Conservation (phyloP, 2,797 vertebrate species). For the Sphenopsis melanotis region DNA sequence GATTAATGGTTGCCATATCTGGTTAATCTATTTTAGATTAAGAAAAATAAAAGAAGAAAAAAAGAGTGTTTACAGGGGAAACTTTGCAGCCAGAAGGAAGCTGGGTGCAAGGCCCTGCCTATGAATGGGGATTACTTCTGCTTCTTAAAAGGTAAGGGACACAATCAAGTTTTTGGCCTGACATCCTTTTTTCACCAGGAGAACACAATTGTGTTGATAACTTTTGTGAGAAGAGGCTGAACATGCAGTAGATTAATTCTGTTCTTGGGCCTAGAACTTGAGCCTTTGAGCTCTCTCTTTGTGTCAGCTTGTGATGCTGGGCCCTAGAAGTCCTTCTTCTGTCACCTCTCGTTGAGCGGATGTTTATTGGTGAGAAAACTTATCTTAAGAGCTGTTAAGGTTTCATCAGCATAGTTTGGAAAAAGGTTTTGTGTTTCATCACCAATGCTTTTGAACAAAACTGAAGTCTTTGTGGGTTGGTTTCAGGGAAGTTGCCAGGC, state of each 20-base stretch:
- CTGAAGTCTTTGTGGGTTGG: background rate
- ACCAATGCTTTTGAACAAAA: background rate
- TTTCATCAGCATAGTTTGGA: background rate
- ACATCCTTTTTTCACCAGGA: background rate
- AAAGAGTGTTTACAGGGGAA: background rate
- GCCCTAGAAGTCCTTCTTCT: background rate
- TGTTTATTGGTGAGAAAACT: background rate
- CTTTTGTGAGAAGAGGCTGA: background rate
- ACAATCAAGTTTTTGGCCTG: background rate
- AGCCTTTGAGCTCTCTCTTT: background rate
- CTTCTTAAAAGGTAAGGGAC: background rate
- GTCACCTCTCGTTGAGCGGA: accelerated
- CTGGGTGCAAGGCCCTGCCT: background rate
- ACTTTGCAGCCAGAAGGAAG: background rate
- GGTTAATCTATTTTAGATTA: background rate
- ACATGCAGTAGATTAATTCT: background rate
- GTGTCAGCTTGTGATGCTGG: background rate
- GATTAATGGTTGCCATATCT: background rate
- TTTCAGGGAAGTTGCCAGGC: background rate
- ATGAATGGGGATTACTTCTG: background rate
- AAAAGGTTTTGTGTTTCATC: background rate
- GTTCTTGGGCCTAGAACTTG: background rate
- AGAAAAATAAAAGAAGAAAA: background rate
- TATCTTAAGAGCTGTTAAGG: background rate
- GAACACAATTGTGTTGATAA: background rate